These are phyloP conservation scores for Sciurus carolinensis DNA, from an alignment of 2,797 vertebrate species.

Conservation along the genomic window DNA sequence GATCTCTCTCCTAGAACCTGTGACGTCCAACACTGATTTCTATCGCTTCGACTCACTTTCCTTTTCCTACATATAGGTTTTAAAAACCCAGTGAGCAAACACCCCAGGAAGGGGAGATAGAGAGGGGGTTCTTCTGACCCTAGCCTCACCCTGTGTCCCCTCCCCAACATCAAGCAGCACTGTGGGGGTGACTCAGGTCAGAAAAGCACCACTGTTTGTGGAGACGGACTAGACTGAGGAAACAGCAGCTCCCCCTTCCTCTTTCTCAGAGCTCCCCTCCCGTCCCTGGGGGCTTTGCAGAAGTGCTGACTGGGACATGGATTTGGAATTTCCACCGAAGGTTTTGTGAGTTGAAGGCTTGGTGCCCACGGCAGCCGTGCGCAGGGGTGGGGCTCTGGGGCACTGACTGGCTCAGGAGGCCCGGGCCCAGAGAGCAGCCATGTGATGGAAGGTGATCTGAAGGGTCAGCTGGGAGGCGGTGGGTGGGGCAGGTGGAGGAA, in stretches of 20 bases:
- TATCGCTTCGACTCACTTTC: not conserved
- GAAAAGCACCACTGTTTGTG: not conserved
- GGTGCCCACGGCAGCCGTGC: too few relatives aligned
- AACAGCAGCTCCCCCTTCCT: not conserved
- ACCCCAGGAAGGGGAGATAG: not conserved
- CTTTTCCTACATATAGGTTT: not conserved
- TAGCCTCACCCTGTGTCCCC: not conserved
- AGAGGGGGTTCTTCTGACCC: not conserved
- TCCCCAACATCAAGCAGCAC: not conserved
- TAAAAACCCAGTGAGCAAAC: not conserved
- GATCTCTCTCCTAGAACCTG: not conserved
- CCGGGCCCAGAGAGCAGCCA: too few relatives aligned
- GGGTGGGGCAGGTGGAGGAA: too few relatives aligned
- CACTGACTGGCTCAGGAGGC: too few relatives aligned
- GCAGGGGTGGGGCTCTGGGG: too few relatives aligned
- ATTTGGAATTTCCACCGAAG: too few relatives aligned
- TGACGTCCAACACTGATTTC: not conserved
- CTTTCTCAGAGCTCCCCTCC: not conserved
- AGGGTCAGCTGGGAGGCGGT: too few relatives aligned
- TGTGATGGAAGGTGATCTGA: too few relatives aligned
- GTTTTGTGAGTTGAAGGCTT: too few relatives aligned
- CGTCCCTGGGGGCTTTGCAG: not conserved
- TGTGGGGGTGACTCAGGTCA: accelerated
- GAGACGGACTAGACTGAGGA: not conserved
- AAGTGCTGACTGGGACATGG: not conserved